Evolutionary conservation across 2,113 vertebrate genomes (phyloP).

Genomic region (Hippocampus comes): DNA sequence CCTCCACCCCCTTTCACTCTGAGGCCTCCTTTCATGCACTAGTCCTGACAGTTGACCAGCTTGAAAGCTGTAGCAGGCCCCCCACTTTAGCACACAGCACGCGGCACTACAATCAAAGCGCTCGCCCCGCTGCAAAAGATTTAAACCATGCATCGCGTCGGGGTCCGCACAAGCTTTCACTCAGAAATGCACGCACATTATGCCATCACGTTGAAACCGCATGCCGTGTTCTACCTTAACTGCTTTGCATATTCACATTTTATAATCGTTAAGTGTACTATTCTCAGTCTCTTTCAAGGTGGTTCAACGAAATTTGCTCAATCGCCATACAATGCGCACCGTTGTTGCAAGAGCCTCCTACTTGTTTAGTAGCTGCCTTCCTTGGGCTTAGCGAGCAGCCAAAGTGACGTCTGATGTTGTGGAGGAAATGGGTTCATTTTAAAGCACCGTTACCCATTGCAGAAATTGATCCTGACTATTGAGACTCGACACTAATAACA

Average conservation of each 20-base stretch:
- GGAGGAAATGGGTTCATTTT: not conserved
- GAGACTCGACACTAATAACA: not conserved
- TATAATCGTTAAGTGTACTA: not conserved
- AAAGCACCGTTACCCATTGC: not conserved
- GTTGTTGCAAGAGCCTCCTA: not conserved
- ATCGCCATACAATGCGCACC: not conserved
- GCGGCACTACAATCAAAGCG: constrained; percentile 62
- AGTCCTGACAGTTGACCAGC: constrained; percentile 70
- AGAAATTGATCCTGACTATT: not conserved
- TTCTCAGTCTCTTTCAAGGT: not conserved
- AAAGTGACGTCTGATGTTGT: not conserved
- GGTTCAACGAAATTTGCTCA: not conserved
- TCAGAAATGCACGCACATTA: not conserved
- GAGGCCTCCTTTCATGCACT: constrained; percentile 60
- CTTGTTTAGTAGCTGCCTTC: not conserved
- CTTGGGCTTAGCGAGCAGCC: not conserved
- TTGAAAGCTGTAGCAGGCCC: constrained; percentile 59
- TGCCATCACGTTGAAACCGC: not conserved
- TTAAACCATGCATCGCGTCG: constrained; percentile 60
- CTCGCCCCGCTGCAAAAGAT: constrained; percentile 61
- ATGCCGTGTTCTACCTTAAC: not conserved
- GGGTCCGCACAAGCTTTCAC: constrained; percentile 28
- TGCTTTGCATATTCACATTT: not conserved
- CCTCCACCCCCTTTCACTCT: constrained; percentile 48
- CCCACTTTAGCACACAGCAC: constrained; percentile 57